These are phyloP conservation scores for Lepus timidus DNA, from an alignment of 2,113 vertebrate species.

Conservation along the genomic window DNA sequence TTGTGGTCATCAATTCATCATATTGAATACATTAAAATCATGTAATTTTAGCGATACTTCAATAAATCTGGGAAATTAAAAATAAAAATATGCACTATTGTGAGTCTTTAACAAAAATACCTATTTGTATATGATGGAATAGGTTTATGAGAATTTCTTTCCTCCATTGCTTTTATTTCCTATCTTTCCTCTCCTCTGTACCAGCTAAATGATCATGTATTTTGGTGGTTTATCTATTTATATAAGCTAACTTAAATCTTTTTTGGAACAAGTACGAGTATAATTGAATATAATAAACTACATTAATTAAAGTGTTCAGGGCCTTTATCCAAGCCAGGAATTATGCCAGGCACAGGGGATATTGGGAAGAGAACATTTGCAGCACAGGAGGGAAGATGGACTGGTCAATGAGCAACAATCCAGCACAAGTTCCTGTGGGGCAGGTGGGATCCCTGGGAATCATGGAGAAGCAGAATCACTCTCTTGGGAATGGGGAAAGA, in stretches of 20 bases:
- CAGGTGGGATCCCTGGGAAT: neutral
- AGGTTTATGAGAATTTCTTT: neutral
- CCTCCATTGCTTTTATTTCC: neutral
- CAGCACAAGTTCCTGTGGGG: neutral
- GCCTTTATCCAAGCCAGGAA: neutral
- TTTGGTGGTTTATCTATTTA: slow-evolving; percentile 18
- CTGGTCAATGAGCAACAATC: neutral
- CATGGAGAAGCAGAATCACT: neutral
- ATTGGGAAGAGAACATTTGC: neutral
- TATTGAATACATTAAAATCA: neutral
- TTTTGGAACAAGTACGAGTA: neutral
- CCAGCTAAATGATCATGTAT: neutral
- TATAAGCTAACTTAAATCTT: neutral
- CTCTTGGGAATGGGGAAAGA: neutral
- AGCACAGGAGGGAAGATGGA: neutral
- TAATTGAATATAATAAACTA: neutral
- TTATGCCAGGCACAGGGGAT: neutral
- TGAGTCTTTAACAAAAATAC: slow-evolving; percentile 1
- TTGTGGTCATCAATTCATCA: neutral
- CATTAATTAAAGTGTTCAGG: neutral
- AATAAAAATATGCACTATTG: neutral
- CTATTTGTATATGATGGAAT: neutral
- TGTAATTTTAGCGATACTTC: neutral
- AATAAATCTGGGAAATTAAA: neutral
- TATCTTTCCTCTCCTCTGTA: neutral